A percentile compares a stretch with the other conserved stretches of the same genome.
Evolutionary conservation across 2,113 vertebrate genomes (phyloP).

Genomic region (Nothocercus nigrocapillus): DNA sequence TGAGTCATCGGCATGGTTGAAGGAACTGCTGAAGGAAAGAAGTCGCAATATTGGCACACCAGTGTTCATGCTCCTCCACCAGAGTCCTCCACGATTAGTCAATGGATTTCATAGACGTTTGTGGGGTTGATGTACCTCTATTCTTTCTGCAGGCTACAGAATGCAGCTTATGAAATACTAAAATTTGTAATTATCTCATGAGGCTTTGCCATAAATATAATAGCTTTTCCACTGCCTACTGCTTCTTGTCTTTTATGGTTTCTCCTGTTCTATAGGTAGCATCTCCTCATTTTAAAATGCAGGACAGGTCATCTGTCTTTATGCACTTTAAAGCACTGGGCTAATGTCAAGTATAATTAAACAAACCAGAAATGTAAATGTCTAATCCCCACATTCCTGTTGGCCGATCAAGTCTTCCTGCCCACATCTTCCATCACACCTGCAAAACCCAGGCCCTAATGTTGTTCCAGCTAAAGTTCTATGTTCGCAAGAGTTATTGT

Average conservation of each 20-base stretch:
- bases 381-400: rapidly evolving
- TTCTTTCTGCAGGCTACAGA: neutral
- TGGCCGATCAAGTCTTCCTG: neutral
- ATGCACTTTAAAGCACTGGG: neutral
- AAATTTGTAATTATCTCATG: neutral
- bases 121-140: neutral
- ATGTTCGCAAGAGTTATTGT: neutral
- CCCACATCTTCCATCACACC: neutral
- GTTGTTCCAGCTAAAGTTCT: neutral
- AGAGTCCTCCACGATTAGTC: neutral
- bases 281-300: neutral
- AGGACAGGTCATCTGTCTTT: neutral
- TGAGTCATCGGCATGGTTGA: neutral
- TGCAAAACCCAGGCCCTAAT: neutral
- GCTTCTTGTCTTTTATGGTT: rapidly evolving
- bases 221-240: neutral
- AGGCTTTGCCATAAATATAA: neutral
- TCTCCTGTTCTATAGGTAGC: neutral
- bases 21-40: neutral
- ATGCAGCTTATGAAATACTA: neutral
- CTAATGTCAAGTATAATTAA: neutral
- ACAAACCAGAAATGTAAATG: neutral
- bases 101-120: neutral
- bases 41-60: neutral
- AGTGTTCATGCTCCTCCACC: neutral